Base-by-base conservation (phyloP, 2,888 invertebrate species). In the Thymelicus acteon region DNA sequence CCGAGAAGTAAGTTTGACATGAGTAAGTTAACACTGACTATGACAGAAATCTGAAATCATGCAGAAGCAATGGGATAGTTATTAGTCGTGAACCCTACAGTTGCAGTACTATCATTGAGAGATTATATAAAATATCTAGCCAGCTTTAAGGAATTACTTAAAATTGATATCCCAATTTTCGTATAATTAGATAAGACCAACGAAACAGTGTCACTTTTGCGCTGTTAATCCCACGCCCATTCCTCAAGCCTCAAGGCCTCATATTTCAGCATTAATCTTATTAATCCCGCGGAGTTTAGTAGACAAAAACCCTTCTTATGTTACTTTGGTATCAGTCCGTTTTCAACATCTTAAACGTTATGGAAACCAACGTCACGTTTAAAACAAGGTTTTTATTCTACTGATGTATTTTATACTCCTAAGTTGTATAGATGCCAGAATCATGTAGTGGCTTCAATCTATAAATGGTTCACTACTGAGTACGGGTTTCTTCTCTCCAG, bases 211-310 rank as follows among this genome's bases (percentile, higher is more conserved):
- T 52, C 49, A 52, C 49, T 52, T 49, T 60, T 39, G n/a, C 37
- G 48, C 63, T 72, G 67, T 67, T 24, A 67, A 65, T 65, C 71
- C 69, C 54, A 61, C 60, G 60, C 57, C 71, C 61, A 72, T 72
- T 69, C 71, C 65, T 67, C 69, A 64, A 58, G 58, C 58, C 72
- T 75, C 71, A 73, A 64, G 60, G 61, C 58, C 72, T 75, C 71
- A 73, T 76, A 73, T 75, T 77, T 73, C 73, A 74, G 61, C 75
- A 75, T 78, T 75, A 76, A 78, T 77, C 77, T 74, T 72, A 72
- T 75, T 75, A 75, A 74, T 73, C 72, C 71, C 60, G 69, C 71
- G 65, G 71, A 72, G 75, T 75, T 77, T 75, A 74, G 69, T 66
- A 72, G 65, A 73, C 75, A 77, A 74, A 74, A 73, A 76, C 77